Base-by-base conservation (phyloP, 2,888 invertebrate genomes). In the Parnassius smintheus region DNA sequence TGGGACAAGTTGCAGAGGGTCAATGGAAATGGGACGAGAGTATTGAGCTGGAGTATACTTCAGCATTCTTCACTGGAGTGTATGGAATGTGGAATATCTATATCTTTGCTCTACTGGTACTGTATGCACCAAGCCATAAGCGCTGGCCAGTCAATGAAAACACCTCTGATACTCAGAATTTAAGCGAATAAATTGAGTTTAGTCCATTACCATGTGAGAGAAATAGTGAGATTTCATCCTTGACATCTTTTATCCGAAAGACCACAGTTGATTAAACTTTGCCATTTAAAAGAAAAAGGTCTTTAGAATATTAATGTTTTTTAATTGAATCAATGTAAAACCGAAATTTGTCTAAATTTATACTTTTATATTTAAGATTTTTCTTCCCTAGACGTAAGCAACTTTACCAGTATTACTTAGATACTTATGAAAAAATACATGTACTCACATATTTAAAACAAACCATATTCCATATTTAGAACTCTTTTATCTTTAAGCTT, bases 31-130 rank as follows among this genome's bases (percentile, higher is more conserved):
- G 98, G 98, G 97, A 98, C 73, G 98, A 98, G 67, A 93, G 94
- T 68, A 93, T 96, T 74, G 94, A 96, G 72, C 85, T 98, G 66
- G 97, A 99, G 86, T 95, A 98, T 82, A 97, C 98, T 41, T 98
- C 98, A n/a, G 99, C 98, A 60, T 97, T 99, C 85, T 96, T 98
- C 75, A 99, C 99, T 22, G 99, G 99, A 1, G 98, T 99, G 10
- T 99, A 99, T 86, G 99, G 99, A 62, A 99, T 99, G 99, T 99
- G 99, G 99, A 99, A 99, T 84, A 95, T 99, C 75, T 99, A 99
- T 85, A 99, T 98, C 58, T 95, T 98, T 82, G 96, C 98, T 1
- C 91, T 99, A 76, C 93, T 99, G 64, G 96, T 98, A 61, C 92
- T 99, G 71, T 99, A 99, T 87, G 99, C 99, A 3, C 99, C 99